Evolutionary conservation across 1,140 invertebrate species (phyloP).

Genomic region (Bombus pyrosoma): DNA sequence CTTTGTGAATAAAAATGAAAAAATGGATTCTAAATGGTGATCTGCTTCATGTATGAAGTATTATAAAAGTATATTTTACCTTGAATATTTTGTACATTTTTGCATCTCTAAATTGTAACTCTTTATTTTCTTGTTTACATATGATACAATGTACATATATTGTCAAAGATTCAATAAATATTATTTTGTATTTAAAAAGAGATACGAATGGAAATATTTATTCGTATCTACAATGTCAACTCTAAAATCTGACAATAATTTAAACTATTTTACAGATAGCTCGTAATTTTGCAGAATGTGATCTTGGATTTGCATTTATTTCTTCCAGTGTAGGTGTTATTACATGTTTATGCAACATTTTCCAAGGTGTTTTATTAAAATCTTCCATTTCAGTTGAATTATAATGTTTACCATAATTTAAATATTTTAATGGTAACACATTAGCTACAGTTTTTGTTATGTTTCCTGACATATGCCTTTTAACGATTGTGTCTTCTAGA

Average conservation of each 20-base stretch:
- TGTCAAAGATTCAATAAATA: conserved; percentile 5
- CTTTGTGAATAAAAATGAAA: no score
- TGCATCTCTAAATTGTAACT: not conserved
- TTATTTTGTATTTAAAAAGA: conserved; percentile 4
- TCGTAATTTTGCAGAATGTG: conserved; percentile 94
- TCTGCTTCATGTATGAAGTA: no score
- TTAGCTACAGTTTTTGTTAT: conserved; percentile 87
- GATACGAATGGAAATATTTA: not conserved
- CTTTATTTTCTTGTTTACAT: conserved; percentile 20
- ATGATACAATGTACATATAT: conserved; percentile 44
- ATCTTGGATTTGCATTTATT: conserved; percentile 90
- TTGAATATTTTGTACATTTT: no score
- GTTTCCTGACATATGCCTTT: conserved; percentile 93
- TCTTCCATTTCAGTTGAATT: conserved; percentile 84
- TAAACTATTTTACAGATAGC: conserved; percentile 89
- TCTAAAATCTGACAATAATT: not conserved
- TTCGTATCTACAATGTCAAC: conserved; percentile 13
- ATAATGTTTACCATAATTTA: conserved; percentile 83
- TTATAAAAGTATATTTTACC: no score
- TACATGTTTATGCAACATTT: conserved; percentile 91
- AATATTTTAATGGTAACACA: conserved; percentile 86
- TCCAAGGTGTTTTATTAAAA: conserved; percentile 88
- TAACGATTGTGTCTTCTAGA: conserved; percentile 97
- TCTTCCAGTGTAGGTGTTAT: conserved; percentile 89
- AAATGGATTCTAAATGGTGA: no score